Evolutionary conservation across 30 jellyfish, hydroid and myxozoan genomes (phyloP), one percentile per base, ranked within the genome.

Genomic region (Chironex yamaguchii): DNA sequence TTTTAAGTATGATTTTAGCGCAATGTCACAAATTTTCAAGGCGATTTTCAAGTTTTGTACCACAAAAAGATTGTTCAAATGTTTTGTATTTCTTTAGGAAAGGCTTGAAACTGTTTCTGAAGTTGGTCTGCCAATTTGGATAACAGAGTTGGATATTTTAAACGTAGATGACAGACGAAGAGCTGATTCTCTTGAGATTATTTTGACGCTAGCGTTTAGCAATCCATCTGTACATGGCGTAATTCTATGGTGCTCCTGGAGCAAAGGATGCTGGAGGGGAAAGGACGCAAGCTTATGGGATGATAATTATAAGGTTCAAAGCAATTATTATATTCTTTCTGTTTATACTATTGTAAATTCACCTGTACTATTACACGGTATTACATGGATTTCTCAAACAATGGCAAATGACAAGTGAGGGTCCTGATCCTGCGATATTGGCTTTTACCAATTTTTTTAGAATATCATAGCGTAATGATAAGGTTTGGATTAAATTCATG

Each of bases 91-190:
- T 34, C 22, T 75, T 30, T 62, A 92, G 98, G 98, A 85, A n/a
- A 70, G 98, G 34, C 76, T 92, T 2, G 96, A 92, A 48, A 86
- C 81, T 17, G 81, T 92, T 4, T 92, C 97, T 20, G 64, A 65
- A 54, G 95, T 93, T 11, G 96, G 96, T 3, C 71, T 92, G 12
- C 98, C 98, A 25, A 92, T 92, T n/a, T 92, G 98, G 98, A 80
- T 92, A 62, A 92, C 98, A 2, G 98, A 92, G 77, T 69, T 92
- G 36, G 98, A 92, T 67, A 67, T 92, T 52, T 65, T 73, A 11
- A 96, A 86, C 14, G 71, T 36, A 12, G 81, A 91, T 34, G 96
- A 84, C 42, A 81, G 87, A 20, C 84, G 78, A 31, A 65, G 98
- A 35, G 98, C 98, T 22, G 88, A 82, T 17, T 52, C 84, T 4